phyloP scores from a whole-genome alignment of 2,888 invertebrate species.

The Tinea pellionella region DNA sequence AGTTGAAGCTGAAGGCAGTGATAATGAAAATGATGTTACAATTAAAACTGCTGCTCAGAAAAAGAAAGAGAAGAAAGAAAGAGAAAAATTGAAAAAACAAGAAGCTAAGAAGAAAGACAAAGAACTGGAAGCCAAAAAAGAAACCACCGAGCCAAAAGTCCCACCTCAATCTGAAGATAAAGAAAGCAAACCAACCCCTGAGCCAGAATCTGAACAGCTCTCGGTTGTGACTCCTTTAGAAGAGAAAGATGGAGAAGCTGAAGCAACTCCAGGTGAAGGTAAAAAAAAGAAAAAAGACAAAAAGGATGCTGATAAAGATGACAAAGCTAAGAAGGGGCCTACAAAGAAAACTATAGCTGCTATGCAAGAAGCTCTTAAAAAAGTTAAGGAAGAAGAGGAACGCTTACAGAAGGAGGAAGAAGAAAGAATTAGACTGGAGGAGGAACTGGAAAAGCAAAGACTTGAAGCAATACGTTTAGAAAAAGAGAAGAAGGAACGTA shows the following conservation, averaged over 20 bases:
- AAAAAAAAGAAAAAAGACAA: slow-evolving; percentile 57
- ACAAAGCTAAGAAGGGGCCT: slow-evolving; percentile 75
- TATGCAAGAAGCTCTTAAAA: slow-evolving; percentile 92
- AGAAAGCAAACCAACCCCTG: slow-evolving; percentile 31
- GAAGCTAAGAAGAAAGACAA: slow-evolving; percentile 73
- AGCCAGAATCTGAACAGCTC: slow-evolving; percentile 23
- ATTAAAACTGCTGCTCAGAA: slow-evolving; percentile 88
- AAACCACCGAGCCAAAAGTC: slow-evolving; percentile 26
- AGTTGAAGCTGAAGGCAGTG: slow-evolving; percentile 56
- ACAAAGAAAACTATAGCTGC: slow-evolving; percentile 88
- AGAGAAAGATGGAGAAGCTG: slow-evolving; percentile 16
- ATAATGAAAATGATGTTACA: slow-evolving; percentile 69
- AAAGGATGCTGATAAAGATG: slow-evolving; percentile 66
- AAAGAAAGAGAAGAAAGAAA: slow-evolving; percentile 89
- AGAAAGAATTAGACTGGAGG: slow-evolving; percentile 79
- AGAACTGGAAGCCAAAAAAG: slow-evolving; percentile 42
- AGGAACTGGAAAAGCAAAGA: slow-evolving; percentile 78
- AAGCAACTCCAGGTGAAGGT: slow-evolving; percentile 32
- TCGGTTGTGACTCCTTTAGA: slow-evolving; percentile 25
- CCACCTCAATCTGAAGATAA: slow-evolving; percentile 20
- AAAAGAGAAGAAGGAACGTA: slow-evolving; percentile 87
- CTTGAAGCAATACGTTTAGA: slow-evolving; percentile 83
- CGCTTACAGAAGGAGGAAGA: slow-evolving; percentile 78
- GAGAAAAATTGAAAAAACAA: slow-evolving; percentile 79
- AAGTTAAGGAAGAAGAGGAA: slow-evolving; percentile 91